Base-by-base conservation (phyloP, 2,888 invertebrate genomes). In the Anthophora plumipes region DNA sequence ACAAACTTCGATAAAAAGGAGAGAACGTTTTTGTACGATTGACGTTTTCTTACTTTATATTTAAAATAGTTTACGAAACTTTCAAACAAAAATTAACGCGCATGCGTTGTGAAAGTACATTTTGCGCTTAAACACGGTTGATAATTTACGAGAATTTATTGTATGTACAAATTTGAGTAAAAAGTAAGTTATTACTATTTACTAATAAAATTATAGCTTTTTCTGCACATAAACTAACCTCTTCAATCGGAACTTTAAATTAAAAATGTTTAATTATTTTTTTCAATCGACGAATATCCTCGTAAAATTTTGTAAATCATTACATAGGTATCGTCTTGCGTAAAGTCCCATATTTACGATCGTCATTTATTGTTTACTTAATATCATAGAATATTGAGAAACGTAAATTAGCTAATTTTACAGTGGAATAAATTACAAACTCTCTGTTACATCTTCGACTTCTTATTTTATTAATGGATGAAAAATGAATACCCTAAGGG, bases 11-110 rank as follows among this genome's bases (percentile, higher is more conserved):
- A 43, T n/a, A 46, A 66, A 66, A 73, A 64, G 20, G 37, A 43
- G 48, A 61, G 11, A 69, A 69, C 37, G 11, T 69, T 77, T 63
- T 67, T 48, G 11, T 20, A 20, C 20, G n/a, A 22, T 17, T 22
- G 14, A 39, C 11, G 60, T 43, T 60, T 59, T 68, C 55, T 22
- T 43, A 41, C 20, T 2, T 41, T 31, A 22, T 54, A 25, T 67
- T 60, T 55, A 22, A 31, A n/a, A 5, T 20, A 25, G 57, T 22
- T 50, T 52, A 41, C 11, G 48, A 48, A 63, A 77, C 61, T 46
- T 66, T 46, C 14, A 22, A 25, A n/a, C n/a, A 3, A 60, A 25
- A 11, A 11, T 12, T 20, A 17, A 46, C 31, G 20, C 20, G 61
- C 22, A 3, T 22, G 9, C 39, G 17, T 17, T 7, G 5, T 17